Base-by-base conservation (phyloP, 2,888 invertebrate species). In the Hybos culiciformis region DNA sequence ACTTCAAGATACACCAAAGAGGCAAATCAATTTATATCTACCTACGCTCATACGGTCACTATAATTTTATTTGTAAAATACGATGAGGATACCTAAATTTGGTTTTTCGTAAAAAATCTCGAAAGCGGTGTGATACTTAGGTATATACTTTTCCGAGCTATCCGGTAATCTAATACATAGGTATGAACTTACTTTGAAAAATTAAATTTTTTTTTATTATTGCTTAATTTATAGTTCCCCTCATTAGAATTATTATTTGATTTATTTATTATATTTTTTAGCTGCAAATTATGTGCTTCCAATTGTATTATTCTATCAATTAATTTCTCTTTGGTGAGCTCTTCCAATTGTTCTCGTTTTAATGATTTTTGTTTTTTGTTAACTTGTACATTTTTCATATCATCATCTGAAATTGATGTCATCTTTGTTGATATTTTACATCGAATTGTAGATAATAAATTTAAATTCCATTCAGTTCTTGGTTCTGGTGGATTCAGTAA, bases 211-310 rank as follows among this genome's bases (percentile, higher is more conserved):
- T 52, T 48, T 4, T 18, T 17, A 31, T 50, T 48, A n/a, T n/a
- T n/a, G n/a, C n/a, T n/a, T n/a, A n/a, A n/a, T n/a, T n/a, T n/a
- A n/a, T n/a, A n/a, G n/a, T n/a, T n/a, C n/a, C n/a, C n/a, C n/a
- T n/a, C n/a, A 5, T 51, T 52, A 43, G 57, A 56, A 23, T 58
- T 57, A 6, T 57, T 54, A 15, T 62, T 50, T 47, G 65, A 70
- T 59, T 74, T 78, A 43, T 69, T 70, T 19, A 83, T 69, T 38
- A 83, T 72, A 59, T 80, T 79, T 62, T 77, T 80, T 4, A 92
- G 60, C 58, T 92, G 88, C 21, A 68, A 61, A 55, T 85, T 88
- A 56, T 88, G 85, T 1, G 82, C 77, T 64, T 86, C 77, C 37
- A 90, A 56, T 54, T 80, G 77, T 31, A 78, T 63, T 45, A 91